Evolutionary conservation across 2,888 invertebrate species (phyloP).

Genomic region (Xylota segnis): DNA sequence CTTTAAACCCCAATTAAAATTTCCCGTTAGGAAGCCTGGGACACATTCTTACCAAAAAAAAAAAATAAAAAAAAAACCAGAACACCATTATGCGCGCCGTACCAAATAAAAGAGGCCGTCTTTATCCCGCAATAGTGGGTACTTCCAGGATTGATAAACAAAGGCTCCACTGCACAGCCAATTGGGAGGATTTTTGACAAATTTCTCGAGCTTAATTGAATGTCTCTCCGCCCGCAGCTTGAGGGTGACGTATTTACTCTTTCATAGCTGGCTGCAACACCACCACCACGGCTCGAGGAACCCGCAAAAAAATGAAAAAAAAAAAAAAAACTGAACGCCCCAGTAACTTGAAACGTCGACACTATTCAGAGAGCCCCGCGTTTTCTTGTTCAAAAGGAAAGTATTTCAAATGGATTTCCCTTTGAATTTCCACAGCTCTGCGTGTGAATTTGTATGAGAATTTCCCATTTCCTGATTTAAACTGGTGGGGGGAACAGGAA

Average conservation of each 20-base stretch:
- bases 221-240: constrained; percentile 27
- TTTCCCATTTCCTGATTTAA: constrained; percentile 57
- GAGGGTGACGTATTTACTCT: constrained; percentile 38
- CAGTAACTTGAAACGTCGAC: constrained; percentile 51
- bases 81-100: constrained; percentile 42
- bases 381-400: constrained; percentile 52
- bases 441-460: constrained; percentile 66
- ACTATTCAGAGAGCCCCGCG: constrained; percentile 47
- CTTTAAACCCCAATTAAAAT: constrained; percentile 72
- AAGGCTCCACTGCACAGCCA: constrained; percentile 14
- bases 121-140: constrained; percentile 36
- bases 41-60: constrained; percentile 50
- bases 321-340: constrained; percentile 4
- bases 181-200: constrained; percentile 38
- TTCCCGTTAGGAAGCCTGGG: constrained; percentile 50
- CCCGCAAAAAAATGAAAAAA: neutral
- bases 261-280: constrained; percentile 21
- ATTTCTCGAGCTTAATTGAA: constrained; percentile 51
- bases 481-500: neutral
- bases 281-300: neutral
- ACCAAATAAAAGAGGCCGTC: constrained; percentile 24
- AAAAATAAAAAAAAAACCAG: too few species aligned
- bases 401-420: constrained; percentile 63
- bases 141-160: constrained; percentile 41
- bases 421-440: constrained; percentile 70